Base-by-base conservation (phyloP, 2,113 vertebrate genomes). In the Corythaeola cristata region DNA sequence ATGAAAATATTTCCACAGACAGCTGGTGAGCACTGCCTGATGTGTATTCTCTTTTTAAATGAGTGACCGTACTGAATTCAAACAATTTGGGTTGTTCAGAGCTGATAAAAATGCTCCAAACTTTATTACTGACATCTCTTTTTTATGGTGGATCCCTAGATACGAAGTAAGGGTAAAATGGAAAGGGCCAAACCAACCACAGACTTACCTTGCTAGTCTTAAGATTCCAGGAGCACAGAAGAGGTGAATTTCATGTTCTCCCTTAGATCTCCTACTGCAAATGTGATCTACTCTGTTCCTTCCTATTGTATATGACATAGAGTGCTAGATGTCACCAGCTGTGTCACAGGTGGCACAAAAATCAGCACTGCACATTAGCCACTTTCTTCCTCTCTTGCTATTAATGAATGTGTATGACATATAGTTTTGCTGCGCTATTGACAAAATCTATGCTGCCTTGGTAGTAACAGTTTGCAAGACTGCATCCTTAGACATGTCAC, bases 11-110 rank as follows among this genome's bases (percentile, higher is more conserved):
- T 92, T 85, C n/a, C 20, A 24, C 24, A 60, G 15, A 71, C n/a
- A 89, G 62, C 44, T 82, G 60, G 35, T 45, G 37, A 90, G 28
- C 45, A 12, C 53, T 64, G 26, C 39, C 79, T 89, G 63, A 94
- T 73, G 27, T 89, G 28, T 26, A 23, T 58, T 86, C 67, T 83
- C 15, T 26, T 96, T 93, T 92, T 49, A 76, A 95, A 79, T 72
- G 28, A 95, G 89, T 69, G n/a, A 55, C 37, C 8, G 9, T 41
- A 16, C 15, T 56, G 39, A 86, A 71, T 90, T 95, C 64, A 69
- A 85, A 3, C 7, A 78, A 35, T 45, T 64, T 5, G 10, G 8
- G 26, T 33, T 78, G 56, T 80, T 88, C 44, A 47, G 14, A 90
- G 37, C 14, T 75, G 56, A 58, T 64, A 47, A 78, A 94, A 88